These are phyloP conservation scores for Tholera decimalis DNA, from an alignment of 2,888 invertebrate genomes.

Conservation along the genomic window DNA sequence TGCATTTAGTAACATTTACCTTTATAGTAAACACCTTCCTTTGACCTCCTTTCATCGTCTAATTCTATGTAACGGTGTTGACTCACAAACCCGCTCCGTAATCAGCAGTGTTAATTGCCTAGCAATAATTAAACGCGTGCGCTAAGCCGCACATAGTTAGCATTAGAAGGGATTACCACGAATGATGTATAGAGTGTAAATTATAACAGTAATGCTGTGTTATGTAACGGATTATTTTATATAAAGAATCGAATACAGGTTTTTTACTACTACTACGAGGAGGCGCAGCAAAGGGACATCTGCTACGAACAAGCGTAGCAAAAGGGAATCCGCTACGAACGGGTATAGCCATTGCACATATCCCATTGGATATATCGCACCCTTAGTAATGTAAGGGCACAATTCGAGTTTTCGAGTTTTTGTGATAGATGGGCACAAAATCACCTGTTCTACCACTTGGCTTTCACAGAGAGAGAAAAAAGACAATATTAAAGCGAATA, in stretches of 20 bases:
- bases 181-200: slow-evolving; percentile 8
- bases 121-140: slow-evolving; percentile 47
- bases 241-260: background rate
- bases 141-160: slow-evolving; percentile 33
- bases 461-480: too few relatives aligned
- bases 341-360: too few relatives aligned
- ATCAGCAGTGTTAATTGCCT: slow-evolving; percentile 39
- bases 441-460: too few relatives aligned
- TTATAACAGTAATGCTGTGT: slow-evolving; percentile 1
- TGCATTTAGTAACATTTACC: background rate
- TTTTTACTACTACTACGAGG: background rate
- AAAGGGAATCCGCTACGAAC: too few relatives aligned
- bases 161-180: slow-evolving; percentile 34
- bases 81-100: slow-evolving; percentile 28
- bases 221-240: background rate
- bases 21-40: background rate
- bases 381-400: too few relatives aligned
- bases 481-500: too few relatives aligned
- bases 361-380: too few relatives aligned
- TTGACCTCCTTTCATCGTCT: slow-evolving; percentile 1
- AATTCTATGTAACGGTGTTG: background rate
- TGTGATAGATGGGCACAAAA: too few relatives aligned
- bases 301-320: background rate
- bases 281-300: background rate
- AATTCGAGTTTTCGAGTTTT: too few relatives aligned